A percentile compares a stretch with the other conserved stretches of the same genome.
Conservation (phyloP, 1,140 invertebrate species). For the Ceratosolen solmsi region DNA sequence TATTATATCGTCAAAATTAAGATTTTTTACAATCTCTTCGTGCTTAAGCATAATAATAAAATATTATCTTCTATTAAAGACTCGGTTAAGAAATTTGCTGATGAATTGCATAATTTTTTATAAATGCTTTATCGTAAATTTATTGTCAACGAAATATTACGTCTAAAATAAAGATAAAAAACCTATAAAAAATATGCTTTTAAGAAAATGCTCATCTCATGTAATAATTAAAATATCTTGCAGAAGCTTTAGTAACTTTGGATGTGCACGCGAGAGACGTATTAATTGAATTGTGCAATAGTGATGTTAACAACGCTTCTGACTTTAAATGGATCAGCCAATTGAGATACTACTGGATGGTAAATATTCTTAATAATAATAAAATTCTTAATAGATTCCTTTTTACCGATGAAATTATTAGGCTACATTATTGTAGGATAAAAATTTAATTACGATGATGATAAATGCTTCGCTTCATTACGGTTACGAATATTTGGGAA, state of each 20-base stretch:
- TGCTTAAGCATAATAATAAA: too few species aligned
- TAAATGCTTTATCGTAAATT: too few species aligned
- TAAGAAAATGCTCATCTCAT: neutral
- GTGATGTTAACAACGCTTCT: conserved; percentile 79
- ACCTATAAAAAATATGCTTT: too few species aligned
- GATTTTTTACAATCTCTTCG: too few species aligned
- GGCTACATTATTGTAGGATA: conserved; percentile 69
- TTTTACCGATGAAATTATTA: neutral
- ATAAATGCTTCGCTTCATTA: conserved; percentile 92
- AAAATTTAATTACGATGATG: conserved; percentile 87
- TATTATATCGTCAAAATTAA: too few species aligned
- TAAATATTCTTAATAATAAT: conserved; percentile 65
- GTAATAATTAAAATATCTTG: conserved; percentile 51
- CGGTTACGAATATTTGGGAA: conserved; percentile 96
- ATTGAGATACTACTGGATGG: conserved; percentile 96
- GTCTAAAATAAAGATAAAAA: too few species aligned
- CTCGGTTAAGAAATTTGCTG: too few species aligned
- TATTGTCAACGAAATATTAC: too few species aligned
- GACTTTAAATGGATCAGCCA: conserved; percentile 96
- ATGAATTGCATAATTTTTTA: too few species aligned
- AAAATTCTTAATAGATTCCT: neutral
- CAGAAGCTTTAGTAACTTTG: conserved; percentile 89
- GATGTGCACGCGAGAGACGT: conserved; percentile 95
- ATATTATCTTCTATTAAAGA: too few species aligned
- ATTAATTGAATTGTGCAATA: conserved; percentile 80